Evolutionary conservation across 2,113 vertebrate species (phyloP).

Genomic region (Pachyramphus minor): DNA sequence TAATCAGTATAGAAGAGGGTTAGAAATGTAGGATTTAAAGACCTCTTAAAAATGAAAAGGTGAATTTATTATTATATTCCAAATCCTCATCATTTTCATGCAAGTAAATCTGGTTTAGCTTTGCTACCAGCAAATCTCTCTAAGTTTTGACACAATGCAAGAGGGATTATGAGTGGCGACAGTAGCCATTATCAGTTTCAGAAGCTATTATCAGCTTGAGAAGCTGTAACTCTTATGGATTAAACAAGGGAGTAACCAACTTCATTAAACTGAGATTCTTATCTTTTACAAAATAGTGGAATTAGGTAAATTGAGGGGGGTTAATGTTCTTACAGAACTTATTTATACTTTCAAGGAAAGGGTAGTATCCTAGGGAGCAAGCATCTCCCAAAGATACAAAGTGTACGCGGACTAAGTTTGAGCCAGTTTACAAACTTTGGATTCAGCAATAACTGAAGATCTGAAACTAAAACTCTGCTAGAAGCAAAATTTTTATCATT

Average conservation of each 20-base stretch:
- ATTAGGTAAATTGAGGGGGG: neutral
- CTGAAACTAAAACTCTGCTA: neutral
- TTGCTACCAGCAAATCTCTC: neutral
- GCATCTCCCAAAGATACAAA: neutral
- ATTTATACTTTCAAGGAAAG: neutral
- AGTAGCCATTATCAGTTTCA: neutral
- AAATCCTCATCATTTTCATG: neutral
- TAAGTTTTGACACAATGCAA: neutral
- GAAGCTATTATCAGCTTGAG: neutral
- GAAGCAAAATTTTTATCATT: neutral
- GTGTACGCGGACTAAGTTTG: neutral
- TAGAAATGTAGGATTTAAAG: neutral
- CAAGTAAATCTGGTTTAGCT: neutral
- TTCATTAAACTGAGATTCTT: neutral
- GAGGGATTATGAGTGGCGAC: neutral
- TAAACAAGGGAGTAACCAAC: neutral
- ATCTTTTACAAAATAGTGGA: neutral
- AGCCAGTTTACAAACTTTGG: neutral
- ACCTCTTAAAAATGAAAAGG: neutral
- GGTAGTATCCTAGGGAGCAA: neutral
- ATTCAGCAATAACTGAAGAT: neutral
- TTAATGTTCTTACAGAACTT: neutral
- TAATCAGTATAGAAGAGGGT: neutral
- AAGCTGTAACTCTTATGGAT: neutral
- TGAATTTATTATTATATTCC: neutral